Evolutionary conservation across 2,113 vertebrate genomes (phyloP).

Genomic region (Oncorhynchus gorbuscha): DNA sequence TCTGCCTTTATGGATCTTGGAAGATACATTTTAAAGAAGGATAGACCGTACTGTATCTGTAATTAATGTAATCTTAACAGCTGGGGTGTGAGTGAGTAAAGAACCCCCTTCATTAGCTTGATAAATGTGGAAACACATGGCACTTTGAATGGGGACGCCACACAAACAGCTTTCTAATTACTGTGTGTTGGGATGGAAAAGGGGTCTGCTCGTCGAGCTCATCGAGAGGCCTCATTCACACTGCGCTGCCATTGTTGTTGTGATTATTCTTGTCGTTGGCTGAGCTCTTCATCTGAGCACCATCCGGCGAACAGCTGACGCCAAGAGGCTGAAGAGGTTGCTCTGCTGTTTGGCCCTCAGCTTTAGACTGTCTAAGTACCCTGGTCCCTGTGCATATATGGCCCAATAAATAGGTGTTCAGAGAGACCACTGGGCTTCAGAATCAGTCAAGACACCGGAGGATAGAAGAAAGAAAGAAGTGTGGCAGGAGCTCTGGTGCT

Average conservation of each 20-base stretch:
- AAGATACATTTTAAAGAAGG: neutral
- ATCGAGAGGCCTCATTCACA: constrained; percentile 69
- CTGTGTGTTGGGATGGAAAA: constrained; percentile 33
- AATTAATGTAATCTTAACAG: constrained; percentile 42
- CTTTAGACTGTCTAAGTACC: constrained; percentile 41
- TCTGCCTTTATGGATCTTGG: neutral
- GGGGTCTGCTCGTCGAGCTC: constrained; percentile 6
- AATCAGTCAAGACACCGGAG: neutral
- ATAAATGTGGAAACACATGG: constrained; percentile 59
- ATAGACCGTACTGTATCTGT: neutral
- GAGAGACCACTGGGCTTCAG: constrained; percentile 15
- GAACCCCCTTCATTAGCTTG: constrained; percentile 47
- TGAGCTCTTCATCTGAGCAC: constrained; percentile 83
- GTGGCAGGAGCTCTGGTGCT: neutral
- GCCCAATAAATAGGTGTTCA: constrained; percentile 58
- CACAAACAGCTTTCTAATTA: constrained; percentile 47
- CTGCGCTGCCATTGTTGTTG: constrained; percentile 71
- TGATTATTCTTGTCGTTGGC: constrained; percentile 77
- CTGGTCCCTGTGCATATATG: neutral
- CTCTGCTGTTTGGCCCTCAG: constrained; percentile 43
- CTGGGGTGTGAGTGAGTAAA: constrained; percentile 27
- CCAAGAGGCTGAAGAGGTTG: constrained; percentile 73
- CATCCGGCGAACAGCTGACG: constrained; percentile 86
- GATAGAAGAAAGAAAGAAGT: neutral
- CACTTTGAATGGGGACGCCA: constrained; percentile 33